A percentile compares a stretch with the other conserved stretches of the same genome.
phyloP scores from a whole-genome alignment of 2,888 invertebrate genomes.

The Myathropa florea region DNA sequence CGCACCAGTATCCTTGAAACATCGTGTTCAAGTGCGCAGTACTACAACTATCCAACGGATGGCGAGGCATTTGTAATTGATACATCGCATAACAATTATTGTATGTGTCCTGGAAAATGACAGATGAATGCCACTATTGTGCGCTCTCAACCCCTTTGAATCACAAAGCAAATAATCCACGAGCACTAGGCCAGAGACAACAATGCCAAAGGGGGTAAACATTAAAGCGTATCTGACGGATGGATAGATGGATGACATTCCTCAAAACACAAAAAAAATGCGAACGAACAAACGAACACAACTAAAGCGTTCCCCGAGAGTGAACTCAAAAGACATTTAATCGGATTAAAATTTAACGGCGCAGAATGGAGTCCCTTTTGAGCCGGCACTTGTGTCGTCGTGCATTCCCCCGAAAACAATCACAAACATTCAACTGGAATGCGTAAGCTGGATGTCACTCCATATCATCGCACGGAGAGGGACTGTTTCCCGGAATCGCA shows the following conservation, averaged over 20 bases:
- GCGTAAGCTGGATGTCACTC: conserved; percentile 62
- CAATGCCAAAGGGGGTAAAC: conserved; percentile 49
- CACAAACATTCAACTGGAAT: conserved; percentile 65
- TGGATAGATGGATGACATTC: conserved; percentile 50
- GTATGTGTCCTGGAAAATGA: conserved; percentile 60
- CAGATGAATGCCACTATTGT: conserved; percentile 63
- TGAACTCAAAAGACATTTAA: conserved; percentile 53
- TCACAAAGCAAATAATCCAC: conserved; percentile 45
- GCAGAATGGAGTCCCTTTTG: conserved; percentile 48
- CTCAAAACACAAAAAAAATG: conserved; percentile 17
- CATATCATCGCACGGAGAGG: conserved; percentile 24
- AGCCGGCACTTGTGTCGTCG: conserved; percentile 39
- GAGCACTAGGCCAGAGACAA: conserved; percentile 12
- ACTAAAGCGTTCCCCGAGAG: background rate
- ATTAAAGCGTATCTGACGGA: conserved; percentile 55
- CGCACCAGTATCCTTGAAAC: background rate
- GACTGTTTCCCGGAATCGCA: conserved; percentile 42
- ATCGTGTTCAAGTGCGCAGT: background rate
- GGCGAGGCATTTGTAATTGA: conserved; percentile 62
- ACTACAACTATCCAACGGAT: background rate
- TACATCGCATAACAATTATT: conserved; percentile 67
- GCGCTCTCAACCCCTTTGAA: conserved; percentile 29
- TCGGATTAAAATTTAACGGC: conserved; percentile 70
- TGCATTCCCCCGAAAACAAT: conserved; percentile 56
- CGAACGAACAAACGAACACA: background rate